These are phyloP conservation scores for Leptura quadrifasciata DNA, from an alignment of 2,888 invertebrate species.

Conservation along the genomic window DNA sequence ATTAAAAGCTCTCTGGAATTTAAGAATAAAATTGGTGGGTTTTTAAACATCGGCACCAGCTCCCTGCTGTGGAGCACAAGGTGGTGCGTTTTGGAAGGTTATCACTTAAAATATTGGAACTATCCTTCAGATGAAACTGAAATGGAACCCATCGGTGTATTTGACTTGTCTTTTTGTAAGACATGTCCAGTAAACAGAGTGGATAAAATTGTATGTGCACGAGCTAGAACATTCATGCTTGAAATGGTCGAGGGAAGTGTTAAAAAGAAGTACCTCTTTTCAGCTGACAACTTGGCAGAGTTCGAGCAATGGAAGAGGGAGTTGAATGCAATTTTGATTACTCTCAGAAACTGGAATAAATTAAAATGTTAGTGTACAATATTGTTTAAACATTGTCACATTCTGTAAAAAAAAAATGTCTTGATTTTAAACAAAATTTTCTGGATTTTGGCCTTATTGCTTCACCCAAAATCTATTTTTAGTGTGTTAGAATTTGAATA, in stretches of 20 bases:
- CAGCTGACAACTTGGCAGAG: too few relatives aligned
- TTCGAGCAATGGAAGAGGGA: constrained; percentile 42
- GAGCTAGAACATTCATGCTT: constrained; percentile 42
- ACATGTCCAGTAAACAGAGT: constrained; percentile 34
- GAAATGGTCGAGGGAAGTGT: constrained; percentile 10
- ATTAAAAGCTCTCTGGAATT: constrained; percentile 33
- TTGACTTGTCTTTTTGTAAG: constrained; percentile 39
- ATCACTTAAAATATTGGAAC: constrained; percentile 47
- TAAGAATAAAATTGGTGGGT: constrained; percentile 30
- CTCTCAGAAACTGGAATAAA: constrained; percentile 40
- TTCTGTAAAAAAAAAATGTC: too few relatives aligned
- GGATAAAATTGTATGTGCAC: constrained; percentile 39
- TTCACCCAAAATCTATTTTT: too few relatives aligned
- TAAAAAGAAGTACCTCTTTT: constrained; percentile 35
- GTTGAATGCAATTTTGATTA: constrained; percentile 43
- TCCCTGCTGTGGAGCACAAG: constrained; percentile 46
- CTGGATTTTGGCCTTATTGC: too few relatives aligned
- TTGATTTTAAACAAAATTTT: too few relatives aligned
- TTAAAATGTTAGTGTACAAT: constrained; percentile 9
- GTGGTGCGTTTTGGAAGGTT: constrained; percentile 48
- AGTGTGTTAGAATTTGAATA: too few relatives aligned
- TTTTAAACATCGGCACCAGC: constrained; percentile 42
- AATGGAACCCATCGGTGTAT: constrained; percentile 36
- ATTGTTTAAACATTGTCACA: too few relatives aligned
- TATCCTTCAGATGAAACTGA: constrained; percentile 42